These are phyloP conservation scores for Phacellophora camtschatica DNA, from an alignment of 30 jellyfish, hydroid and myxozoan genomes.

Conservation along the genomic window DNA sequence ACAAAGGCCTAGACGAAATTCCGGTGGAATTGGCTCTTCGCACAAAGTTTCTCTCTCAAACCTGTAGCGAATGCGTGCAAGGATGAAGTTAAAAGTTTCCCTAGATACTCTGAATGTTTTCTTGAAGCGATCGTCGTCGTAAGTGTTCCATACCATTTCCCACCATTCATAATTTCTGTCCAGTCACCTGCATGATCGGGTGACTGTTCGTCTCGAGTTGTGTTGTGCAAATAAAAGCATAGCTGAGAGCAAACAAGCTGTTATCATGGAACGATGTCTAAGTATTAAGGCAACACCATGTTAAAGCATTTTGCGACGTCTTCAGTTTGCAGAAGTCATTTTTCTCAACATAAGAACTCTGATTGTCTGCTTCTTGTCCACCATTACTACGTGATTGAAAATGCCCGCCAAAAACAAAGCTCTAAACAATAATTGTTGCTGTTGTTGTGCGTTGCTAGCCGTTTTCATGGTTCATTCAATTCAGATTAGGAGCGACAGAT, in stretches of 20 bases:
- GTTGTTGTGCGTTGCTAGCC: constrained; percentile 3
- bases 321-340: not conserved
- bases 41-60: constrained; percentile 7
- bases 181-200: constrained; percentile 54
- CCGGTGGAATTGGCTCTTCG: constrained; percentile 67
- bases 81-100: not conserved
- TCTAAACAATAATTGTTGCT: not conserved
- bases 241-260: not conserved
- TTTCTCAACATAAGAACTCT: constrained; percentile 22
- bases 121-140: constrained; percentile 48
- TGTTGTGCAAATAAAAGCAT: not conserved
- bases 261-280: not conserved
- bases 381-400: not conserved
- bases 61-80: constrained; percentile 13
- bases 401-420: constrained; percentile 4
- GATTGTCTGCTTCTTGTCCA: constrained; percentile 1
- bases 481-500: constrained; percentile 33
- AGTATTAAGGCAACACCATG: not conserved
- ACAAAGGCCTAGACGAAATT: constrained; percentile 30
- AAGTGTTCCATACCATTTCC: constrained; percentile 36
- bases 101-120: constrained; percentile 32
- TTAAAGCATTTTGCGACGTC: not conserved
- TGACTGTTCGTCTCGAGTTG: not conserved
- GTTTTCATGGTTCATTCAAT: not conserved
- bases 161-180: constrained; percentile 52